Conservation (phyloP, 2,888 invertebrate species). For the Cataglyphis rosenhaueri region DNA sequence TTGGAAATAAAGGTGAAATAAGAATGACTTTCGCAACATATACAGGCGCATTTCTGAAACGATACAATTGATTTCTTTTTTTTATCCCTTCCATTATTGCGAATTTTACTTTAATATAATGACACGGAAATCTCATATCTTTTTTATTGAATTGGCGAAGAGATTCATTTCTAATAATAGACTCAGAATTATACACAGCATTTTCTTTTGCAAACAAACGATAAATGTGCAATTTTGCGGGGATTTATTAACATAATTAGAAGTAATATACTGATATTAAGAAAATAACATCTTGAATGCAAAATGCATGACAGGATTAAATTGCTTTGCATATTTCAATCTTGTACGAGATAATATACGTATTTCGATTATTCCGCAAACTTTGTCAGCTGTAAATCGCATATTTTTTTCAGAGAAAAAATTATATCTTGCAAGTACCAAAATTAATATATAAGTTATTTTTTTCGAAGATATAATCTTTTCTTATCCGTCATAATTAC, state of each 20-base stretch:
- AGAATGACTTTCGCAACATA: slow-evolving; percentile 7
- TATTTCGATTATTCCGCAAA: background rate
- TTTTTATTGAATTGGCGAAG: background rate
- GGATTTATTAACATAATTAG: background rate
- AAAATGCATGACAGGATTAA: background rate
- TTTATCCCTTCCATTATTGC: slow-evolving; percentile 12
- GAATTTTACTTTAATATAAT: slow-evolving; percentile 30
- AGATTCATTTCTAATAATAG: background rate
- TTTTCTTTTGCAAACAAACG: background rate
- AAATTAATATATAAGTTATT: background rate
- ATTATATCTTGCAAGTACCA: background rate
- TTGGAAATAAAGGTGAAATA: slow-evolving; percentile 42
- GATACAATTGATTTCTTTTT: slow-evolving; percentile 5
- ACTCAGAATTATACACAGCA: background rate
- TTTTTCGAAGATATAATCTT: background rate
- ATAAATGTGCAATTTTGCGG: background rate
- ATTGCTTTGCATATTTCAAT: background rate
- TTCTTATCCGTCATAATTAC: slow-evolving; percentile 21
- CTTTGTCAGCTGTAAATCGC: background rate
- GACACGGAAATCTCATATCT: background rate
- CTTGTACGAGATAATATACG: background rate
- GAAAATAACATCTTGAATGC: background rate
- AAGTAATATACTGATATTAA: background rate
- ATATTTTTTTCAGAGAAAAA: background rate
- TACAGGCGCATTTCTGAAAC: background rate